Base-by-base conservation (phyloP, 30 jellyfish, hydroid and myxozoan species). In the Turritopsis rubra region DNA sequence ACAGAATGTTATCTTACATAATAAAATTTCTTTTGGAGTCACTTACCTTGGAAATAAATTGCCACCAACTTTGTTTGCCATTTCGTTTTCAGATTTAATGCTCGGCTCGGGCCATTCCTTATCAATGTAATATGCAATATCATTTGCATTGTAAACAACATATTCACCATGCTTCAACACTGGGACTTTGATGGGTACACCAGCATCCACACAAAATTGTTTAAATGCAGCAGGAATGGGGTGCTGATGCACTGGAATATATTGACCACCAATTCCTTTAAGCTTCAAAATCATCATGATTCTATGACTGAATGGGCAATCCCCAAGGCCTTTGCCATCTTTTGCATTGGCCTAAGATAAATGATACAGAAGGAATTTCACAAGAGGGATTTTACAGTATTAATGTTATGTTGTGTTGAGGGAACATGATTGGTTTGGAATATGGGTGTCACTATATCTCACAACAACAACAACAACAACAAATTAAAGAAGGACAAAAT, bases 231-330 rank as follows among this genome's bases (percentile, higher is more conserved):
- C 82, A 5, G 98, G 91, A 52, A 84, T 88, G 60, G 88, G 89
- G 74, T 60, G 82, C 82, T 88, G 30, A 71, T 92, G 89, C 31
- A 92, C 94, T 20, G 98, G 98, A 30, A 88, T 84, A 66, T 83
- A 87, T 1, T 87, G 75, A 21, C 98, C 96, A 85, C 96, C 92
- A 66, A 92, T 88, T 60, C 83, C 89, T 81, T 92, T 92, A 52
- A 86, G 73, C 78, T 88, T 88, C 83, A 92, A 30, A 20, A 88
- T 82, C 94, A 88, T 92, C 96, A 92, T 87, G 21, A 92, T 80
- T 16, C 98, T 95, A 23, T 92, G 98, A 66, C 96, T 83, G 87
- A 92, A 88, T 0, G 98, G 98, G 72, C 98, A 92, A 82, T 92
- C 98, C 0, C 98, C 98, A 80, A 92, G 89, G 29, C 92, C 90